Base-by-base conservation (phyloP, 2,888 invertebrate genomes). In the Furcula furcula region DNA sequence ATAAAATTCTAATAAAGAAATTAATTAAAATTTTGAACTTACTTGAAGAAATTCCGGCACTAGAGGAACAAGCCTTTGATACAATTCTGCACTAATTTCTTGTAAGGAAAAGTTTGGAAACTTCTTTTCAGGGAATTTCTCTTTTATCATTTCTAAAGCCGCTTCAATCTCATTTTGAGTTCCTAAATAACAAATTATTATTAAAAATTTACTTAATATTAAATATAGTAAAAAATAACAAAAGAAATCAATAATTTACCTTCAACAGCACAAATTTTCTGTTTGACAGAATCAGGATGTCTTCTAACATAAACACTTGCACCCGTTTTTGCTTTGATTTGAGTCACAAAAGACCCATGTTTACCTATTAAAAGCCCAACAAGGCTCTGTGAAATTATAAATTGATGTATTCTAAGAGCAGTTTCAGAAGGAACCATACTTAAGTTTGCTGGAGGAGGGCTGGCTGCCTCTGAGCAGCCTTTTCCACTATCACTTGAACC, bases 331-430 rank as follows among this genome's bases (percentile, higher is more conserved):
- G 91, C 87, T 74, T 95, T 95, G 50, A 96, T 94, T 63, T 91
- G 91, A 48, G 94, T 93, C n/a, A 98, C 93, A 80, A 94, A 94
- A 22, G 91, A 87, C 25, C 97, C 97, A 56, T 93, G 92, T 59
- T 92, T 93, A 22, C 98, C 98, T 74, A 98, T 97, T 54, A 98
- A 89, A 37, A 94, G 92, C 10, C 98, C 98, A 39, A 97, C 96
- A 47, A 97, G 85, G 36, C 89, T 83, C 66, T 93, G 93, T 23
- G 94, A 93, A 65, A 95, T 91, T 51, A 92, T 84, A 81, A 96
- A 96, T 70, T 96, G 93, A 69, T 93, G 94, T 81, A 87, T 86
- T 55, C 88, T 83, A 50, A 91, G 75, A 4, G 87, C 86, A 22
- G 77, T 66, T 44, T 84, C 76, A 31, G 78, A 70, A 38, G 81